Evolutionary conservation across 2,113 vertebrate genomes (phyloP).

Genomic region (Peromyscus polionotus): DNA sequence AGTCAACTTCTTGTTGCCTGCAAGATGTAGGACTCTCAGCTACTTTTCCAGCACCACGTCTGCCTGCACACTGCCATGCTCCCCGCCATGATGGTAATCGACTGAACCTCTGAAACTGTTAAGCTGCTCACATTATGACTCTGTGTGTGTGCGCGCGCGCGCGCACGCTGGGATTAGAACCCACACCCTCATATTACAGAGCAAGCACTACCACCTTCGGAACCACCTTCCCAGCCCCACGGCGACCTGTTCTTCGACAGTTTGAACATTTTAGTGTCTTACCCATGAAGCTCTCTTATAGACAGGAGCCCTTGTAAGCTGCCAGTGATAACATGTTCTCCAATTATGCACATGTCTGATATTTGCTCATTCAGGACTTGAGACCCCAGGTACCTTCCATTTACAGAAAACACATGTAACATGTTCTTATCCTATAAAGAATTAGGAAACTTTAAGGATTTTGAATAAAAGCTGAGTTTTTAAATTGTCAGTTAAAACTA

Average conservation of each 20-base stretch:
- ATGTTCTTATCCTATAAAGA: slow-evolving; percentile 94
- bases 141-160: no score
- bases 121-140: not conserved
- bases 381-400: slow-evolving; percentile 94
- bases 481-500: slow-evolving; percentile 38
- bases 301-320: slow-evolving; percentile 96
- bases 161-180: not conserved
- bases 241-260: not conserved
- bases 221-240: not conserved
- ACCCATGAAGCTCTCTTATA: slow-evolving; percentile 97
- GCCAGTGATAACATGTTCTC: slow-evolving; percentile 93
- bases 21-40: not conserved
- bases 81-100: no score
- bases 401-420: slow-evolving; percentile 96
- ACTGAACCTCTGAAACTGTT: not conserved
- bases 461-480: slow-evolving; percentile 60
- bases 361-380: slow-evolving; percentile 95
- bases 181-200: not conserved
- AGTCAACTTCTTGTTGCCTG: not conserved
- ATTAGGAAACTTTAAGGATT: slow-evolving; percentile 55
- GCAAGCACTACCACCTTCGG: no score
- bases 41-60: not conserved
- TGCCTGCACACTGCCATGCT: not conserved
- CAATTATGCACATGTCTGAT: slow-evolving; percentile 95
- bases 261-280: slow-evolving; percentile 59